phyloP scores from a whole-genome alignment of 2,797 vertebrate genomes.

The Podarcis siculus region DNA sequence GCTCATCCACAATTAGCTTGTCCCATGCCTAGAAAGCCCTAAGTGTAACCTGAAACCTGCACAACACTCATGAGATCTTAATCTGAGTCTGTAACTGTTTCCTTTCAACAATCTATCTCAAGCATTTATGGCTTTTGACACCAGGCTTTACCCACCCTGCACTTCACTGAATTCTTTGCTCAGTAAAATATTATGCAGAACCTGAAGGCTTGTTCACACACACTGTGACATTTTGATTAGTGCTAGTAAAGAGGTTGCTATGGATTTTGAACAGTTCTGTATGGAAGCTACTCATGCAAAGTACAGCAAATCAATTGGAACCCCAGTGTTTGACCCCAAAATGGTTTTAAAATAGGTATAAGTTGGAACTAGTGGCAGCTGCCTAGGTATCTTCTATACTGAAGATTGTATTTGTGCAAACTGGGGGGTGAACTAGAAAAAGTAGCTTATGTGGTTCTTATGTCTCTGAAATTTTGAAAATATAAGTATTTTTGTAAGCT shows the following conservation, averaged over 20 bases:
- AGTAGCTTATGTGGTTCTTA: background rate
- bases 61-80: no score
- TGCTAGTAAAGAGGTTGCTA: background rate
- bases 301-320: background rate
- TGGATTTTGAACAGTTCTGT: background rate
- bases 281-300: background rate
- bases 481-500: background rate
- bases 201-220: no score
- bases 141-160: no score
- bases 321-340: background rate
- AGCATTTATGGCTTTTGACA: no score
- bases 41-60: no score
- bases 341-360: background rate
- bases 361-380: background rate
- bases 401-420: background rate
- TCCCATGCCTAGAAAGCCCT: no score
- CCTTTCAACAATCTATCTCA: no score
- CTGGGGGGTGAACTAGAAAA: background rate
- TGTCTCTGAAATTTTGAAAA: background rate
- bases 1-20: no score
- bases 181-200: no score
- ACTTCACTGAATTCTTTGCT: no score
- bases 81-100: no score
- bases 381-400: background rate
- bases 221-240: background rate